phyloP scores from a whole-genome alignment of 1,140 invertebrate species.

The Trissolcus basalis region DNA sequence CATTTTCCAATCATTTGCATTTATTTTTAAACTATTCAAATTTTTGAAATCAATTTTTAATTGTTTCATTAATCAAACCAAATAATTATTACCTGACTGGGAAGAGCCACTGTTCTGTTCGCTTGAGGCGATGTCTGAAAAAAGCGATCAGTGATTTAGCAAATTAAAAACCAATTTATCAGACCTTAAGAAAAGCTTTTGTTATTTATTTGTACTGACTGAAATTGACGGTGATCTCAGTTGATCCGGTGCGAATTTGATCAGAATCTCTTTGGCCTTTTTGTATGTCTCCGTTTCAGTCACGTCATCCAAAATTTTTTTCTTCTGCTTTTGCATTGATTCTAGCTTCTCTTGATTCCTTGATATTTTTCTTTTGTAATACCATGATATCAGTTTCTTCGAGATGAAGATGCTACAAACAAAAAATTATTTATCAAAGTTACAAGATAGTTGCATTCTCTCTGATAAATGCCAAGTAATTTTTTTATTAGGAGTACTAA shows the following conservation, averaged over 20 bases:
- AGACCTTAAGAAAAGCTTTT: too few species aligned
- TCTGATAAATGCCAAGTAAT: too few species aligned
- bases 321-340: slow-evolving; percentile 87
- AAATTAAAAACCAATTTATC: not conserved
- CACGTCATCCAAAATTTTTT: slow-evolving; percentile 94
- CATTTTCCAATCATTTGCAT: not conserved
- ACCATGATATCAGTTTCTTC: slow-evolving; percentile 88
- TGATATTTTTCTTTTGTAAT: slow-evolving; percentile 88
- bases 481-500: not conserved
- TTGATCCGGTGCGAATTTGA: slow-evolving; percentile 88
- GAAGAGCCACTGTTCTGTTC: too few species aligned
- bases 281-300: slow-evolving; percentile 99
- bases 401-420: slow-evolving; percentile 86
- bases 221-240: slow-evolving; percentile 62
- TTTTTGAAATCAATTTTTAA: too few species aligned
- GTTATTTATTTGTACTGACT: slow-evolving; percentile 35
- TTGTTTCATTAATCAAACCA: too few species aligned
- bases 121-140: slow-evolving; percentile 3
- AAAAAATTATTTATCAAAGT: slow-evolving; percentile 3
- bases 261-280: slow-evolving; percentile 93
- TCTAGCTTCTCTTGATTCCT: slow-evolving; percentile 86
- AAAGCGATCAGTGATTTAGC: too few species aligned
- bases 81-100: too few species aligned
- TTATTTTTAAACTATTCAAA: too few species aligned
- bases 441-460: too few species aligned